Percentiles rank a stretch among this genome's conserved stretches.
phyloP scores from a whole-genome alignment of 2,888 invertebrate species.

The Pycnomerus fuliginosus region DNA sequence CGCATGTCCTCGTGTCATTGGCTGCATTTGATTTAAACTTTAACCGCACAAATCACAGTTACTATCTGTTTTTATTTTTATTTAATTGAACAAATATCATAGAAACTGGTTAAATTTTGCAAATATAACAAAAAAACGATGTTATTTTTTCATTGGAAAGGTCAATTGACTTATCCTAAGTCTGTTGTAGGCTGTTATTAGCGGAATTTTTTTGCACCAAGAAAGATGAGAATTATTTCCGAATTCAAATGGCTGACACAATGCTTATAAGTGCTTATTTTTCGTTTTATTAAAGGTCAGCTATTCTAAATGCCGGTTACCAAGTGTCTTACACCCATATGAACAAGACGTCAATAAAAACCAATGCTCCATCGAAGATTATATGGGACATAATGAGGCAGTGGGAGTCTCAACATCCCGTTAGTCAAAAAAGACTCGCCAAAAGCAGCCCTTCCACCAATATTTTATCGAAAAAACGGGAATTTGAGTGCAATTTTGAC shows the following conservation, averaged over 20 bases:
- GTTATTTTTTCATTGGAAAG: too few relatives aligned
- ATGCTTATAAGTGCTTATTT: conserved; percentile 3
- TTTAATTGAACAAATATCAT: too few relatives aligned
- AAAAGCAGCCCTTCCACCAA: conserved; percentile 55
- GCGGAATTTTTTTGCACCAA: too few relatives aligned
- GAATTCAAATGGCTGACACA: not conserved
- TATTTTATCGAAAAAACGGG: conserved; percentile 60
- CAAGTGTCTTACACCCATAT: conserved; percentile 92
- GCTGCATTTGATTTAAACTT: too few relatives aligned
- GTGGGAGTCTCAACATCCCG: conserved; percentile 73
- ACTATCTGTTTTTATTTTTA: too few relatives aligned
- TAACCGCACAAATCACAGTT: too few relatives aligned
- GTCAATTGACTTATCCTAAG: too few relatives aligned
- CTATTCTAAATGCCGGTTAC: conserved; percentile 85
- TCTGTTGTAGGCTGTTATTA: too few relatives aligned
- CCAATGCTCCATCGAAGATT: conserved; percentile 80
- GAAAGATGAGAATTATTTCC: too few relatives aligned
- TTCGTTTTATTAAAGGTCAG: conserved; percentile 69
- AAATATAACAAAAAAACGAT: too few relatives aligned
- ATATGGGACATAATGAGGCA: conserved; percentile 91
- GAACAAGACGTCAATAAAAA: conserved; percentile 85
- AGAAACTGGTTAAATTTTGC: too few relatives aligned
- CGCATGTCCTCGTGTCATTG: too few relatives aligned
- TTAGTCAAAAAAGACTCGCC: conserved; percentile 60
- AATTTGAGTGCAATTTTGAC: conserved; percentile 55